phyloP scores from a whole-genome alignment of 2,888 invertebrate genomes.

The Cantharis flavilabris region DNA sequence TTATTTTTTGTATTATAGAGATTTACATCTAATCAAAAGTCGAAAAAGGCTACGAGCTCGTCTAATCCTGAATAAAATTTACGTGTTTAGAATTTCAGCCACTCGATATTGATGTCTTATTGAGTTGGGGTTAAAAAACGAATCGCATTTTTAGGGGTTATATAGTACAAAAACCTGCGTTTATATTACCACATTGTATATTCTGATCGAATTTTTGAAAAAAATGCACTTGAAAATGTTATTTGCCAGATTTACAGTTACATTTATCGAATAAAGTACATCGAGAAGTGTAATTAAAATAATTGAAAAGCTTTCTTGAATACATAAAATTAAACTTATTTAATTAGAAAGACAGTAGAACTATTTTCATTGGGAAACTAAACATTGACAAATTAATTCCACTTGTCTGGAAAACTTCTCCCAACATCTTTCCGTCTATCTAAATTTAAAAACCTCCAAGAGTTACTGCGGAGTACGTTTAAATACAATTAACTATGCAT shows the following conservation, averaged over 20 bases:
- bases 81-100: conserved; percentile 26
- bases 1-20: conserved; percentile 4
- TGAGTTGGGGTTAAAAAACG: conserved; percentile 17
- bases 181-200: conserved; percentile 10
- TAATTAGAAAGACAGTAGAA: not conserved
- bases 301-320: not conserved
- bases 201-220: not conserved
- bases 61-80: conserved; percentile 26
- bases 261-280: not conserved
- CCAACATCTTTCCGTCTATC: not conserved
- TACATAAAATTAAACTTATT: not conserved
- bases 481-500: not conserved
- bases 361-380: not conserved
- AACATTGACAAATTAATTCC: not conserved
- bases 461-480: not conserved
- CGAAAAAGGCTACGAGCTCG: conserved; percentile 18
- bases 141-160: conserved; percentile 20
- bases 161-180: conserved; percentile 12
- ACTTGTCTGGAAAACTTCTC: not conserved
- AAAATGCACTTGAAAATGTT: not conserved
- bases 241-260: not conserved
- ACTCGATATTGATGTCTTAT: conserved; percentile 23
- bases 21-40: conserved; percentile 28
- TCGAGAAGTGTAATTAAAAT: not conserved
- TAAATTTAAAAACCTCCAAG: not conserved